Conservation (phyloP, 2,888 invertebrate species). For the Pachymerium ferrugineum region DNA sequence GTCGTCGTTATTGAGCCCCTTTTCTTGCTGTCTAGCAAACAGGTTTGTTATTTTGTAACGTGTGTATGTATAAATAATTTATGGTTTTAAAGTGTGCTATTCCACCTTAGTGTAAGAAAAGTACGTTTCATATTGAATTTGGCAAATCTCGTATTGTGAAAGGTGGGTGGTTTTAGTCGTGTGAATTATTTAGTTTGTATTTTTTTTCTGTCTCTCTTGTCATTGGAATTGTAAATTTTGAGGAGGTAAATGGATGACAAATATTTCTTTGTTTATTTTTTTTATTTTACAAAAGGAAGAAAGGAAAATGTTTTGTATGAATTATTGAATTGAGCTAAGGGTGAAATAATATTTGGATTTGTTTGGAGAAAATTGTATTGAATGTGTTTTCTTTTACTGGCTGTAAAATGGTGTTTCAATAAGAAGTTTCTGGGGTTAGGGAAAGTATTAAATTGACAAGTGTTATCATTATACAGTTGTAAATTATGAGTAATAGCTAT, state of each 20-base stretch:
- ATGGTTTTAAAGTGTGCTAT: slow-evolving; percentile 4
- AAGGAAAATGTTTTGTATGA: no score
- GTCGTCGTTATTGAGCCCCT: no score
- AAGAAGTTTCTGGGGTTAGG: no score
- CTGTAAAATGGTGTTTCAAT: no score
- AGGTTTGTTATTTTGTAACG: slow-evolving; percentile 12
- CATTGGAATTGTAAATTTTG: neutral
- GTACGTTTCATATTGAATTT: no score
- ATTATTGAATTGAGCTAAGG: neutral
- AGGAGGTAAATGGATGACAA: neutral
- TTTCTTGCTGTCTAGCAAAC: neutral
- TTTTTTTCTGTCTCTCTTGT: neutral
- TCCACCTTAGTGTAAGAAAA: neutral
- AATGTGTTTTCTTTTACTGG: neutral
- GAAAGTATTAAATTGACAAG: no score
- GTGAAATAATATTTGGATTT: neutral
- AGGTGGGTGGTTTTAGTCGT: neutral
- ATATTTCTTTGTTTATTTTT: no score
- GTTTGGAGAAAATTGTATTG: neutral
- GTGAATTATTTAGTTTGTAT: neutral
- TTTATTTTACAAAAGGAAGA: no score
- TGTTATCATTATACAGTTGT: no score
- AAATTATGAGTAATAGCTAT: no score
- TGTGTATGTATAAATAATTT: neutral
- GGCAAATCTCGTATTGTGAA: no score